phyloP scores from a whole-genome alignment of 2,888 invertebrate species.

The Campaea margaritaria region DNA sequence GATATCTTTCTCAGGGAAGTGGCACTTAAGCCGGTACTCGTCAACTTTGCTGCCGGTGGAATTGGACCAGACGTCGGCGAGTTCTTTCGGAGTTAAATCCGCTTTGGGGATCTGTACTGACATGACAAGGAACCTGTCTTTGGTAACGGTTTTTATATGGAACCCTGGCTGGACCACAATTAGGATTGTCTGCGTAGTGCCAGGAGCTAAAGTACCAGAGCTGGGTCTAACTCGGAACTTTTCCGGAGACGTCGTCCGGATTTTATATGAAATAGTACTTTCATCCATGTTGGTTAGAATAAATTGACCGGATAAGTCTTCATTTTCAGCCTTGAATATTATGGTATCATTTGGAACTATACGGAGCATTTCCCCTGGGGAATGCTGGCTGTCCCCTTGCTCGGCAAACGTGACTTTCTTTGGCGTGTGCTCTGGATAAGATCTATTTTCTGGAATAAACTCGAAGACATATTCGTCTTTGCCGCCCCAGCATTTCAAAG shows the following conservation, averaged over 20 bases:
- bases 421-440: slow-evolving; percentile 66
- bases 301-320: slow-evolving; percentile 88
- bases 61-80: slow-evolving; percentile 90
- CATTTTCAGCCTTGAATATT: slow-evolving; percentile 87
- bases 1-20: slow-evolving; percentile 79
- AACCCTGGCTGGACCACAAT: slow-evolving; percentile 92
- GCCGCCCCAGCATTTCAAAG: slow-evolving; percentile 93
- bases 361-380: slow-evolving; percentile 84
- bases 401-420: slow-evolving; percentile 80
- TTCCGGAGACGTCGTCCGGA: slow-evolving; percentile 98
- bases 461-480: slow-evolving; percentile 89
- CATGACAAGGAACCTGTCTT: slow-evolving; percentile 96
- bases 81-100: slow-evolving; percentile 85
- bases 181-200: slow-evolving; percentile 86
- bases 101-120: slow-evolving; percentile 88
- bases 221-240: slow-evolving; percentile 97
- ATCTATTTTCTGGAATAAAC: slow-evolving; percentile 87
- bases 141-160: slow-evolving; percentile 87
- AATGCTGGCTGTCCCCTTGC: slow-evolving; percentile 69
- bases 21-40: slow-evolving; percentile 90
- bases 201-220: slow-evolving; percentile 89
- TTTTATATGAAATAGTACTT: slow-evolving; percentile 85
- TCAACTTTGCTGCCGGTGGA: slow-evolving; percentile 86
- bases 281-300: slow-evolving; percentile 89
- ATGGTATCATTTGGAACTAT: slow-evolving; percentile 89